Conservation (phyloP, 2,888 invertebrate genomes). For the Eremobia ochroleuca region DNA sequence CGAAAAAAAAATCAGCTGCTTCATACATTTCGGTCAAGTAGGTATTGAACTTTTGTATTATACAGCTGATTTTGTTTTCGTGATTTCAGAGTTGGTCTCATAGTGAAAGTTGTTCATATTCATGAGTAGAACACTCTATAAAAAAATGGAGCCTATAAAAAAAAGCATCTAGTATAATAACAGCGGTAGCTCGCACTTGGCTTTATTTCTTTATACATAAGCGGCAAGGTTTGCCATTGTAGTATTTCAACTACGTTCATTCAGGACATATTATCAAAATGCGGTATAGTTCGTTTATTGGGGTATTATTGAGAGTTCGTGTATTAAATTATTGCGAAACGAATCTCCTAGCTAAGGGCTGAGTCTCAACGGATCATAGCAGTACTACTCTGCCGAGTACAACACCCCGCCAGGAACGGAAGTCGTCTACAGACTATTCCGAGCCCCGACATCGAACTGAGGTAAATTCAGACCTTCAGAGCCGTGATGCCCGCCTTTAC, state of each 20-base stretch:
- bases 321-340: slow-evolving; percentile 39
- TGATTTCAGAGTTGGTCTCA: no score
- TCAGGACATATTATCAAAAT: background rate
- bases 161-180: no score
- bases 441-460: slow-evolving; percentile 89
- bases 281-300: no score
- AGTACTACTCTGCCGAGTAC: slow-evolving; percentile 71
- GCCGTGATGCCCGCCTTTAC: slow-evolving; percentile 72
- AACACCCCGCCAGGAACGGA: slow-evolving; percentile 90
- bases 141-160: no score
- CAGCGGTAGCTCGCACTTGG: background rate
- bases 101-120: no score
- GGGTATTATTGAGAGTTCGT: slow-evolving; percentile 8
- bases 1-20: no score
- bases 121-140: no score
- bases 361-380: slow-evolving; percentile 92
- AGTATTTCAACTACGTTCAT: background rate
- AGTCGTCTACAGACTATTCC: slow-evolving; percentile 92
- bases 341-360: slow-evolving; percentile 82
- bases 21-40: no score
- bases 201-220: background rate
- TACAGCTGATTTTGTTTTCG: no score
- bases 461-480: slow-evolving; percentile 65
- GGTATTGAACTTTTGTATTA: no score
- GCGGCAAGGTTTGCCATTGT: background rate